Evolutionary conservation across 1,140 invertebrate species (phyloP), one percentile per base, ranked within the genome.

Genomic region (Himalopsyche phryganea): DNA sequence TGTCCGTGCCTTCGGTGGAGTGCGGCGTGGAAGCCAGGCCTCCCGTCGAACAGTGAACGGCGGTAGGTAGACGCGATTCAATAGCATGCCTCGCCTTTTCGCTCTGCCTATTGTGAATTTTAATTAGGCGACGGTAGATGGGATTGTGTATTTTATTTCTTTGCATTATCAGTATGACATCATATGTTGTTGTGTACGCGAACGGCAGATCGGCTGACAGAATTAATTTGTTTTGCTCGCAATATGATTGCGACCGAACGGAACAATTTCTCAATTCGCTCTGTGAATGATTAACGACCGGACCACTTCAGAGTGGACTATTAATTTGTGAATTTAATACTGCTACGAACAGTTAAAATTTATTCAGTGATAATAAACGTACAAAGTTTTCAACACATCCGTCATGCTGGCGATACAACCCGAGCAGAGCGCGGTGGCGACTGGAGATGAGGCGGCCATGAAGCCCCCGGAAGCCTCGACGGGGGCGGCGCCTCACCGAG

Each of bases 391-490:
- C n/a, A n/a, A n/a, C n/a, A n/a, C n/a, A n/a, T n/a, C n/a, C n/a
- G n/a, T 65, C 64, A 76, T 78, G 76, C 71, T 78, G 58, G 75
- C 75, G 18, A 63, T 78, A 61, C 71, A 77, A 67, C 42, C 72
- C 4, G 74, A 76, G 54, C 76, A 73, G 63, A 57, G 70, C 5
- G 51, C 51, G 58, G 32, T 35, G 42, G 46, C 40, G 10, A 19
- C 50, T 5, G 46, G 36, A 17, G 58, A 61, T 4, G 56, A 60
- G 13, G 50, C 17, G 11, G 41, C 33, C 9, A 42, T 48, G 40
- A 23, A 47, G 18, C 51, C 38, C 36, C 61, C 66, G 35, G 64
- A 71, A 38, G 61, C 69, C 5, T 71, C 74, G 50, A 66, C 69
- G 1, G 67, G 72, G 1, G 67, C 42, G 4, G 54, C n/a, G 14